A percentile compares a stretch with the other conserved stretches of the same genome.
Evolutionary conservation across 2,113 vertebrate species (phyloP).

Genomic region (Oreotrochilus melanogaster): DNA sequence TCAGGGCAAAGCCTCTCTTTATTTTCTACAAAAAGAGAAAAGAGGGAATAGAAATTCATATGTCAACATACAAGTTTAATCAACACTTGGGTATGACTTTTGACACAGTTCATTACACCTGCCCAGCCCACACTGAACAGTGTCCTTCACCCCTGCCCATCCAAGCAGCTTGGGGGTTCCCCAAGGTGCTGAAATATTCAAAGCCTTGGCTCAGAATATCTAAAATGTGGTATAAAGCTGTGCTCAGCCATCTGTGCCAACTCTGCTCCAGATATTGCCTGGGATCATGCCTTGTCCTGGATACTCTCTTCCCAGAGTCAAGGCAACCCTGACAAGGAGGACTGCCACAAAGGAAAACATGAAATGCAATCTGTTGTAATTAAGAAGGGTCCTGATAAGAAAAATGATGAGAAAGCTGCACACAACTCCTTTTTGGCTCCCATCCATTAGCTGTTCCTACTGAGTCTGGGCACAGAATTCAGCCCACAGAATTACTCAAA

Average conservation of each 20-base stretch:
- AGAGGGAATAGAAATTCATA: neutral
- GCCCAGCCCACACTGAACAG: neutral
- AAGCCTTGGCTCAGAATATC: neutral
- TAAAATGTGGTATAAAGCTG: neutral
- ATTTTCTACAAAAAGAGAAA: neutral
- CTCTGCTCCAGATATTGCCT: neutral
- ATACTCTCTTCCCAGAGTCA: neutral
- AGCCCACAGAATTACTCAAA: neutral
- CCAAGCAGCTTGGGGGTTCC: neutral
- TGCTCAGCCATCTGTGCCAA: neutral
- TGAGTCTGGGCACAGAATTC: neutral
- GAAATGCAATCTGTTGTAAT: neutral
- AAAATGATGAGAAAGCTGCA: neutral
- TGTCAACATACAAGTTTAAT: neutral
- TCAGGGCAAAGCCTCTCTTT: neutral
- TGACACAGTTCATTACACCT: neutral
- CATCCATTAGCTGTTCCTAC: neutral
- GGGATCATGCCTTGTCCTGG: neutral
- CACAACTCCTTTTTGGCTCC: neutral
- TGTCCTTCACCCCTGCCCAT: neutral
- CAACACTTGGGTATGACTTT: neutral
- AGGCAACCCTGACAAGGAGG: neutral
- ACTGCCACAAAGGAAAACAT: neutral
- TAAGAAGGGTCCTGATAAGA: neutral
- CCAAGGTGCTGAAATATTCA: accelerated